Evolutionary conservation across 1,140 invertebrate species (phyloP).

Genomic region (Formica exsecta): DNA sequence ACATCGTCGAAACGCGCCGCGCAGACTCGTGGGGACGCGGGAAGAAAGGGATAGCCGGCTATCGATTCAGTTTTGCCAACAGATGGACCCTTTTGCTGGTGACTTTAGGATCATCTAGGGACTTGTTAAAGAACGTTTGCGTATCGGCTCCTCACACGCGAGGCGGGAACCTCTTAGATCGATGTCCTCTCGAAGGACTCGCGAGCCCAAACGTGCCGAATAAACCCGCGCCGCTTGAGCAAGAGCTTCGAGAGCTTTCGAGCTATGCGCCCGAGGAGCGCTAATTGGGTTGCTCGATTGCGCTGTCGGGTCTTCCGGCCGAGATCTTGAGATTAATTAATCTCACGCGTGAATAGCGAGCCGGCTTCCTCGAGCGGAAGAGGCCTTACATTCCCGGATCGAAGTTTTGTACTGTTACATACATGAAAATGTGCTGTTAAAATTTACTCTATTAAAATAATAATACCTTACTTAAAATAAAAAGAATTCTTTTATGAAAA

Average conservation of each 20-base stretch:
- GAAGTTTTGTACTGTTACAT: neutral
- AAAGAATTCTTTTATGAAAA: neutral
- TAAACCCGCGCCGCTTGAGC: slow-evolving; percentile 12
- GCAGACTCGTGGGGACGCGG: slow-evolving; percentile 76
- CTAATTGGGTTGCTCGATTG: slow-evolving; percentile 65
- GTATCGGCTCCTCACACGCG: slow-evolving; percentile 10
- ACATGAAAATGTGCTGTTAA: neutral
- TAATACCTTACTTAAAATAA: neutral
- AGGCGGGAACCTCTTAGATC: slow-evolving; percentile 39
- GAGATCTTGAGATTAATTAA: slow-evolving; percentile 51
- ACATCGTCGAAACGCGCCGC: slow-evolving; percentile 64
- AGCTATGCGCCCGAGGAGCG: slow-evolving; percentile 23
- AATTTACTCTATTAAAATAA: neutral
- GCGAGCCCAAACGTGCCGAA: slow-evolving; percentile 22
- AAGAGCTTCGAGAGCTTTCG: slow-evolving; percentile 43
- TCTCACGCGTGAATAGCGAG: slow-evolving; percentile 49
- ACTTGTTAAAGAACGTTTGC: slow-evolving; percentile 23
- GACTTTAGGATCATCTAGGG: slow-evolving; percentile 74
- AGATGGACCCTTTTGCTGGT: slow-evolving; percentile 67
- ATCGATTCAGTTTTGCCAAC: slow-evolving; percentile 82
- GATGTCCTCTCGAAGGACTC: slow-evolving; percentile 39
- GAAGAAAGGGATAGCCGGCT: slow-evolving; percentile 73
- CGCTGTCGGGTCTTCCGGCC: slow-evolving; percentile 26
- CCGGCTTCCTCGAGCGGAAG: neutral
- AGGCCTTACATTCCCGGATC: neutral